Conservation (phyloP, 2,113 vertebrate genomes). For the Sula dactylatra region DNA sequence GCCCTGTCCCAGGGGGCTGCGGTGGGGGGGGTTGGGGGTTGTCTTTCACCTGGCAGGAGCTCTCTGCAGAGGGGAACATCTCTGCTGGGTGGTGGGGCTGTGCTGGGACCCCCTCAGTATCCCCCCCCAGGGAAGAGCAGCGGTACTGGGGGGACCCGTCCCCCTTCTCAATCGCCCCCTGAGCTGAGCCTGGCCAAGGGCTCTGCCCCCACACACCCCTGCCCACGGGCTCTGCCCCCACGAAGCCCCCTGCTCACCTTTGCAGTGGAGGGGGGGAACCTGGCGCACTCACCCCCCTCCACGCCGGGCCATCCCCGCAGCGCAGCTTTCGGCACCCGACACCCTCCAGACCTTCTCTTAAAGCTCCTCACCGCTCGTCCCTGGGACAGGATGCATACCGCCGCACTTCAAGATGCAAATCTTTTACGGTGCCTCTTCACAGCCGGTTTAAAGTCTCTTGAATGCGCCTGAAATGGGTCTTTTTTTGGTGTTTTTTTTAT, state of each 20-base stretch:
- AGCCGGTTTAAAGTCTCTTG: neutral
- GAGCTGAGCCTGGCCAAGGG: rapidly evolving
- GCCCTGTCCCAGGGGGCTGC: too few species aligned
- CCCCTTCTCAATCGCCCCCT: neutral
- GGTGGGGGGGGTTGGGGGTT: too few species aligned
- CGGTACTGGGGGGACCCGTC: neutral
- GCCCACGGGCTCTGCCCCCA: neutral
- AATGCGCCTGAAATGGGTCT: neutral
- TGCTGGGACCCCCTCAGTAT: neutral
- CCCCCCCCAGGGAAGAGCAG: too few species aligned
- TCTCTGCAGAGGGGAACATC: too few species aligned
- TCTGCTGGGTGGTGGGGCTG: neutral
- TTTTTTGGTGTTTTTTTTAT: neutral
- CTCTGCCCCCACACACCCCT: neutral
- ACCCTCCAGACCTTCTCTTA: neutral
- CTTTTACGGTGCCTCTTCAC: neutral
- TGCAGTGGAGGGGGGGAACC: neutral
- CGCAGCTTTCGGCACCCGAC: too few species aligned
- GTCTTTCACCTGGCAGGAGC: too few species aligned
- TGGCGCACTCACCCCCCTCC: neutral
- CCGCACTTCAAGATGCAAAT: neutral
- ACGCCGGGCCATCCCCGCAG: rapidly evolving
- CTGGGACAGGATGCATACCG: neutral
- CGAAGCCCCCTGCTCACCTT: neutral
- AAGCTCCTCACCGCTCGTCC: neutral